Evolutionary conservation across 2,797 vertebrate species (phyloP), one percentile per base, ranked within the genome.

Genomic region (Mallotus villosus): DNA sequence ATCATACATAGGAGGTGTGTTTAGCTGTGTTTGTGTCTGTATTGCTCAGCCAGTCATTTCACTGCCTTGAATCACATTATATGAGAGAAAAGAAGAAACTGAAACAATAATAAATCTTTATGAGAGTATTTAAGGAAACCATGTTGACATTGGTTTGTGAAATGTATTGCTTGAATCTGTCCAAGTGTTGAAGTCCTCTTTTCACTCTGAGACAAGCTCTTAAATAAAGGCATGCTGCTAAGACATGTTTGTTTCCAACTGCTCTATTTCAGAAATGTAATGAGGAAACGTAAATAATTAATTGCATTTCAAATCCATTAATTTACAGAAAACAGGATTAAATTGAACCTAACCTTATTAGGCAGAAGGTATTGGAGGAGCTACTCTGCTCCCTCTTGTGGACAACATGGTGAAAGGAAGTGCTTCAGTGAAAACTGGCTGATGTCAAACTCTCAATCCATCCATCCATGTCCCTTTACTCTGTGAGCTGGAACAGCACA

Each of bases 191-290:
- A 75, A 57, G 79, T 55, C 12, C 67, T 77, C 49, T 83, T 74
- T 80, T 80, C 51, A 59, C 64, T 60, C 78, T 65, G 68, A 78
- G 81, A 88, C 63, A 67, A 82, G 74, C 76, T 84, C 85, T 90
- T 84, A 74, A 90, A 91, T 88, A 89, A 90, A 90, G 16, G 79
- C 73, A 84, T 87, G 19, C 51, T 55, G 51, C 51, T 55, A 55
- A 6, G 19, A 55, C 51, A 5, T n/a, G 16, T 55, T n/a, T 55
- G 51, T 55, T 55, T 55, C 51, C 51, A 55, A 55, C 17, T 55
- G 51, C 17, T 55, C 51, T 55, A n/a, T 55, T 55, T 55, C 51
- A 55, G 51, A 55, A 21, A 60, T 60, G 58, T 11, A 60, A 21
- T 60, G 58, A 25, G 24, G 24, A 60, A 17, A 55, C n/a, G 19